Evolutionary conservation across 2,888 invertebrate species (phyloP), one percentile per base, ranked within the genome.

Genomic region (Cosmia pyralina): DNA sequence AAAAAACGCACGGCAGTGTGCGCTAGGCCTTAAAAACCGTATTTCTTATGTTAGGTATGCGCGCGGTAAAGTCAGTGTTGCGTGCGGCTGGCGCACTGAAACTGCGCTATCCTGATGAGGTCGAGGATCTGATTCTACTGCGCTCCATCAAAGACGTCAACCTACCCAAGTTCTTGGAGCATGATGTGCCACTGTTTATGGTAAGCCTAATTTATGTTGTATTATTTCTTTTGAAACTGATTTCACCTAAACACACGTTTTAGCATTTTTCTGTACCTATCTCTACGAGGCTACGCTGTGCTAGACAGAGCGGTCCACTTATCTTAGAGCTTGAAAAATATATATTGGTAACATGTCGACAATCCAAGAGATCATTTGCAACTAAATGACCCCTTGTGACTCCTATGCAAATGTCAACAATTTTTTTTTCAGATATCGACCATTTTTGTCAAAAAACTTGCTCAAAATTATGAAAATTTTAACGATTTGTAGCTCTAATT

Each of bases 61-160:
- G 99, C 79, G 99, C 99, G 0, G 99, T 99, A 0, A 99, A 99
- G 90, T 98, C 98, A 0, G 99, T 99, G 1, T 93, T 99, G 58
- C 97, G 98, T 72, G 99, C 99, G 0, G 99, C 99, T 0, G 99
- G 98, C 15, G 98, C 98, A 57, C 94, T 99, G 38, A 99, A 99
- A 91, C 94, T 99, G 44, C 97, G 98, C 65, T 99, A 98, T 92
- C 98, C 98, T 0, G 97, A 98, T 62, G 98, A 99, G 90, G 97
- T 97, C 58, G 99, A 99, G 93, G 98, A 98, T 88, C 97, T 98
- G 82, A 96, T 99, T 75, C 97, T 99, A 57, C 93, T 99, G 76
- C 97, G 99, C 34, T 99, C 99, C 41, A 99, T 99, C 86, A 98
- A 98, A 89, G 99, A 99, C 93, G 98, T 99, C 34, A 99, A 99